phyloP scores from a whole-genome alignment of 2,888 invertebrate species.

The Xestia rhomboidea region DNA sequence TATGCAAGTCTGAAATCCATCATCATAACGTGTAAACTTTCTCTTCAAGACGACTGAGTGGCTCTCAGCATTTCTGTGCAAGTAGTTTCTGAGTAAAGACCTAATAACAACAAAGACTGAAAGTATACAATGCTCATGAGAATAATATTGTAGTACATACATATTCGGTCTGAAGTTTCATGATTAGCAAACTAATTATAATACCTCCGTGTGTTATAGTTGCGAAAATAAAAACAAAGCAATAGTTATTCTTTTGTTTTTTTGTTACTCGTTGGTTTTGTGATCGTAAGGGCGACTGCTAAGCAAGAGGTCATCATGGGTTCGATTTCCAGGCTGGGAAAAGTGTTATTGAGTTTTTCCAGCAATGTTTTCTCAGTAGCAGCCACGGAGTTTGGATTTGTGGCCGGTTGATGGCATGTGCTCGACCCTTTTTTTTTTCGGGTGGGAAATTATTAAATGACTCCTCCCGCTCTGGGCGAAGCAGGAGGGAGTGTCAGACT shows the following conservation, averaged over 20 bases:
- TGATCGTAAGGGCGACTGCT: not conserved
- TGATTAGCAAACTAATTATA: not conserved
- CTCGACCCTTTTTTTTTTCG: not conserved
- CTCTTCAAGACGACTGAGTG: constrained; percentile 30
- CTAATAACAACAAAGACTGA: constrained; percentile 38
- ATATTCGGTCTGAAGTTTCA: constrained; percentile 19
- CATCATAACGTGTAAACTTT: constrained; percentile 49
- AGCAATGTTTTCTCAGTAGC: not conserved
- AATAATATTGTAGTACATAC: not conserved
- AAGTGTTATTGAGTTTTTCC: not conserved
- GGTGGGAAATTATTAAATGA: too few relatives aligned
- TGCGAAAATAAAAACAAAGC: constrained; percentile 27
- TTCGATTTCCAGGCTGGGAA: not conserved
- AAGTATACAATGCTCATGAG: constrained; percentile 41
- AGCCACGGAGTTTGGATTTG: not conserved
- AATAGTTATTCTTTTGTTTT: not conserved
- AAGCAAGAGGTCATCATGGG: not conserved
- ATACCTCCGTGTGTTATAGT: not conserved
- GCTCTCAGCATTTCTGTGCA: constrained; percentile 17
- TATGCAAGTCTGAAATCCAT: constrained; percentile 42
- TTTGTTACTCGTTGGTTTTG: not conserved
- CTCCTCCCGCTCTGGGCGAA: too few relatives aligned
- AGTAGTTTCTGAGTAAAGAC: constrained; percentile 27
- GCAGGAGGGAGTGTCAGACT: too few relatives aligned
- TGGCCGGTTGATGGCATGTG: not conserved